Conservation (phyloP, 2,888 invertebrate genomes). For the Hirtodrosophila trivittata region DNA sequence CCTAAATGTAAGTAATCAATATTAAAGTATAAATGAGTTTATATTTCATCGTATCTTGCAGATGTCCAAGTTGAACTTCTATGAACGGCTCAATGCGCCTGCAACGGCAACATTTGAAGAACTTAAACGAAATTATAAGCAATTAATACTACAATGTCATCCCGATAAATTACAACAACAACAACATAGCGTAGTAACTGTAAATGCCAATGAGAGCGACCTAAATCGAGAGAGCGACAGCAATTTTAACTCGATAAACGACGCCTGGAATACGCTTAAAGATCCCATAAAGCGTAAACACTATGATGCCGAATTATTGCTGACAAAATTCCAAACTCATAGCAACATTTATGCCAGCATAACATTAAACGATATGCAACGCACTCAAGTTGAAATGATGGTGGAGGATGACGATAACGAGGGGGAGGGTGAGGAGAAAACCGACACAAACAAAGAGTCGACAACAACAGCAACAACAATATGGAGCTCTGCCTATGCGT, state of each 20-base stretch:
- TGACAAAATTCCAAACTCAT: slow-evolving; percentile 86
- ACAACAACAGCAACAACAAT: slow-evolving; percentile 19
- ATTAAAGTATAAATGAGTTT: slow-evolving; percentile 29
- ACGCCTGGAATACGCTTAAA: slow-evolving; percentile 89
- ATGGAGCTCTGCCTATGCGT: slow-evolving; percentile 80
- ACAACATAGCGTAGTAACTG: slow-evolving; percentile 29
- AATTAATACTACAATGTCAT: slow-evolving; percentile 83
- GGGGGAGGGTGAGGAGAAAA: slow-evolving; percentile 7
- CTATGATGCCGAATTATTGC: slow-evolving; percentile 87
- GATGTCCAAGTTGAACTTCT: slow-evolving; percentile 78
- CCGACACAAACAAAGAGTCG: slow-evolving; percentile 52
- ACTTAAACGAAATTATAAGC: slow-evolving; percentile 82
- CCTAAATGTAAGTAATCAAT: slow-evolving; percentile 60
- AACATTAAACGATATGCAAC: slow-evolving; percentile 84
- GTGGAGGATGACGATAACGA: slow-evolving; percentile 27
- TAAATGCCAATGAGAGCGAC: slow-evolving; percentile 46
- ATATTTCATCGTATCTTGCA: slow-evolving; percentile 44
- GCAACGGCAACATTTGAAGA: slow-evolving; percentile 76
- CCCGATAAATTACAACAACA: slow-evolving; percentile 82
- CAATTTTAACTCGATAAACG: slow-evolving; percentile 86
- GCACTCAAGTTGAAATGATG: slow-evolving; percentile 42
- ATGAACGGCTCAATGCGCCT: slow-evolving; percentile 78
- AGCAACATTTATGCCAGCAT: slow-evolving; percentile 85
- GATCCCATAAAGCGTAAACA: slow-evolving; percentile 86
- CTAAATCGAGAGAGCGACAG: slow-evolving; percentile 60